These are phyloP conservation scores for Cosmopolites sordidus DNA, from an alignment of 2,888 invertebrate species.

Conservation along the genomic window DNA sequence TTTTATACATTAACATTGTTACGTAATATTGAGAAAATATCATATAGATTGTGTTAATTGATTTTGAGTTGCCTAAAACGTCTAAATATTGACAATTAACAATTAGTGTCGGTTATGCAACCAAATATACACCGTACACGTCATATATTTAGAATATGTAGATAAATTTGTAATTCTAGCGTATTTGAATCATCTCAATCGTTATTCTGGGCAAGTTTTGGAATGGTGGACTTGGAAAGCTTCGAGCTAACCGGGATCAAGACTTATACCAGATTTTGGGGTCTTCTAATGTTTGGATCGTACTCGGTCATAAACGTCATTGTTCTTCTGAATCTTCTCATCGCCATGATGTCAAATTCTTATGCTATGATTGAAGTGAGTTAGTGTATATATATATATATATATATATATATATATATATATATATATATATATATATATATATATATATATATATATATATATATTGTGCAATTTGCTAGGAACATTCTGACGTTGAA, in stretches of 20 bases:
- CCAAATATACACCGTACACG: no score
- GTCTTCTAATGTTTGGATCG: constrained; percentile 93
- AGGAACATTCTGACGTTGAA: constrained; percentile 92
- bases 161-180: no score
- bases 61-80: no score
- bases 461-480: no score
- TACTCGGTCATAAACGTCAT: constrained; percentile 97
- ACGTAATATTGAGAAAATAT: no score
- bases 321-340: constrained; percentile 93
- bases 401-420: constrained; percentile 1
- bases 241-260: constrained; percentile 94
- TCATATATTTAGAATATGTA: no score
- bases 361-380: constrained; percentile 95
- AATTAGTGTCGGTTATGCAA: no score
- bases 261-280: constrained; percentile 94
- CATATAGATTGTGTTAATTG: no score
- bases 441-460: no score
- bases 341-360: constrained; percentile 99
- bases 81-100: no score
- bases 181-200: constrained; percentile 97
- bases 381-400: no score
- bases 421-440: constrained; percentile 1
- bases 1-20: no score
- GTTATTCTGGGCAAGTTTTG: constrained; percentile 97
- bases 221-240: constrained; percentile 88